Percentiles rank a stretch among this genome's conserved stretches.
phyloP scores from a whole-genome alignment of 1,140 invertebrate species.

The Caenorhabditis tropicalis region DNA sequence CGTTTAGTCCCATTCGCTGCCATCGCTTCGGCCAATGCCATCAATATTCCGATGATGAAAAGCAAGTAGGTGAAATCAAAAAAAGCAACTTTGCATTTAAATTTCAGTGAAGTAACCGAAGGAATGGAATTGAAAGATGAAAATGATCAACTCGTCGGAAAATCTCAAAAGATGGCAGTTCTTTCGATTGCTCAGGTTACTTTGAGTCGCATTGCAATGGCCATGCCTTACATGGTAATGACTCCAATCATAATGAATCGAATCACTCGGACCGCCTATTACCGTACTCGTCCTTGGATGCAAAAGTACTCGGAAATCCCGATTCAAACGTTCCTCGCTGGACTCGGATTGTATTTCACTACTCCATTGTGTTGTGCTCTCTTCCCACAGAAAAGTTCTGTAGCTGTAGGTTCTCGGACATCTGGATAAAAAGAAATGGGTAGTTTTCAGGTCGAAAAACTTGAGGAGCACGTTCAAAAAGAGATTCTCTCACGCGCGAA shows the following conservation, averaged over 20 bases:
- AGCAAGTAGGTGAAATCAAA: constrained; percentile 69
- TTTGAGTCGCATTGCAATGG: constrained; percentile 87
- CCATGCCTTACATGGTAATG: constrained; percentile 82
- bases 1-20: constrained; percentile 83
- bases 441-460: constrained; percentile 10
- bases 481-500: constrained; percentile 1
- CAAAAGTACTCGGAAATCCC: constrained; percentile 52
- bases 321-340: constrained; percentile 58
- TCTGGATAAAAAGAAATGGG: neutral
- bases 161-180: constrained; percentile 79
- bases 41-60: constrained; percentile 90
- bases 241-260: constrained; percentile 64
- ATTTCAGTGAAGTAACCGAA: constrained; percentile 72
- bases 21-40: constrained; percentile 87
- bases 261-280: constrained; percentile 60
- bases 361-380: constrained; percentile 70
- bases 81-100: neutral
- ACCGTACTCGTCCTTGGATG: constrained; percentile 22
- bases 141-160: constrained; percentile 72
- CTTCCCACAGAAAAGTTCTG: constrained; percentile 62
- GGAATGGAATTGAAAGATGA: constrained; percentile 74
- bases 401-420: constrained; percentile 55
- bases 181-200: constrained; percentile 85
- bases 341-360: constrained; percentile 59
- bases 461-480: constrained; percentile 32